Evolutionary conservation across 2,113 vertebrate species (phyloP).

Genomic region (Rhineura floridana): DNA sequence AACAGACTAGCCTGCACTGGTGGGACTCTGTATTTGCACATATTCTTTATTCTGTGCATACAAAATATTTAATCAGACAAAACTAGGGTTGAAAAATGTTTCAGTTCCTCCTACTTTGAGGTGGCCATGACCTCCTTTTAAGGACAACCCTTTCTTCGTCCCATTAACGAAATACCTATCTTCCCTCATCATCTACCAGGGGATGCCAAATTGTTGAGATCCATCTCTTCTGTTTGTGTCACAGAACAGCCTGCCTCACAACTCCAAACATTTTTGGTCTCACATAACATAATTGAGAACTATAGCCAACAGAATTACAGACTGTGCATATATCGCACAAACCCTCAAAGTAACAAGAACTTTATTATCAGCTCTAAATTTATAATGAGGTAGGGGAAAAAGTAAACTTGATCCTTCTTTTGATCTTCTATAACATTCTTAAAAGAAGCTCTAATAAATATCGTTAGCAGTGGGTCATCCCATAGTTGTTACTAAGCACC

Average conservation of each 20-base stretch:
- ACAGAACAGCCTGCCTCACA: not conserved
- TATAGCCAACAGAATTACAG: not conserved
- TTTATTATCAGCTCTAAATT: not conserved
- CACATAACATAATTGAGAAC: not conserved
- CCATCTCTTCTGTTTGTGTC: no score
- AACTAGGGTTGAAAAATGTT: no score
- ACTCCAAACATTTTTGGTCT: not conserved
- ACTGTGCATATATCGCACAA: not conserved
- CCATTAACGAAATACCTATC: no score
- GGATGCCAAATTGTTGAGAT: no score
- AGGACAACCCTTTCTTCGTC: no score
- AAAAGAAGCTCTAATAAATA: not conserved
- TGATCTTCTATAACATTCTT: not conserved
- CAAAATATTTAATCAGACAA: no score
- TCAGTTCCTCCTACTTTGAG: no score
- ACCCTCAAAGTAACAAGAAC: not conserved
- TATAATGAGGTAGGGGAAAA: not conserved
- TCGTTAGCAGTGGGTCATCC: not conserved
- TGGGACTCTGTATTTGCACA: no score
- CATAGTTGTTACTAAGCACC: not conserved
- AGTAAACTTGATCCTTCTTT: not conserved
- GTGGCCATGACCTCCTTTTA: no score
- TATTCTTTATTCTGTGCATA: no score
- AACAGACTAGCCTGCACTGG: no score
- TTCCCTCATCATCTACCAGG: no score